Evolutionary conservation across 2,888 invertebrate species (phyloP).

Genomic region (Pinctada fucata): DNA sequence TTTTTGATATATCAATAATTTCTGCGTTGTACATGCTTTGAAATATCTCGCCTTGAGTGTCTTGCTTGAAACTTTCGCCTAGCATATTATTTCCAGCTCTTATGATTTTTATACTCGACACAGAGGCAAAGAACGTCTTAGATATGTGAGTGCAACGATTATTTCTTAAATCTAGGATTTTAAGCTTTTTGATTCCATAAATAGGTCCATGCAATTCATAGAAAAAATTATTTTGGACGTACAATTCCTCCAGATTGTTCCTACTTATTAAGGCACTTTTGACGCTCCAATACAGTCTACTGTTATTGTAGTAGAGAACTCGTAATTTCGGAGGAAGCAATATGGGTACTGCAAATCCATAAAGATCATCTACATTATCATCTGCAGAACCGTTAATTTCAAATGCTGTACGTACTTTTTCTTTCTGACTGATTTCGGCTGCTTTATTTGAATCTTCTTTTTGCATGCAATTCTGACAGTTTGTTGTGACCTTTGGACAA

Average conservation of each 20-base stretch:
- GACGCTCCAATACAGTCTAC: background rate
- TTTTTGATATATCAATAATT: background rate
- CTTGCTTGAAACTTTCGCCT: background rate
- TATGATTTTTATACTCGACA: background rate
- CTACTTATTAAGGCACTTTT: background rate
- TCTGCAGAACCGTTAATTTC: background rate
- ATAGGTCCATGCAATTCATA: background rate
- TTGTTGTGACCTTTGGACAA: too few relatives aligned
- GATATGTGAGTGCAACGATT: background rate
- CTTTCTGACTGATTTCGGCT: background rate
- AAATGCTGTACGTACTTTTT: background rate
- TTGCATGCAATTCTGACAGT: background rate
- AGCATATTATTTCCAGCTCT: background rate
- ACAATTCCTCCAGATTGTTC: background rate
- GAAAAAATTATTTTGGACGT: background rate
- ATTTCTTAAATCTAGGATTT: background rate
- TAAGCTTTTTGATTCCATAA: background rate
- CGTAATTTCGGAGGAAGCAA: background rate
- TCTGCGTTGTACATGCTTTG: background rate
- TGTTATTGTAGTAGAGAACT: background rate
- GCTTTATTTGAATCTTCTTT: background rate
- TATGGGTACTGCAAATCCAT: background rate
- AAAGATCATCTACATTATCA: background rate
- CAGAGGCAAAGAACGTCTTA: background rate
- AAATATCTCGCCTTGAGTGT: background rate